These are phyloP conservation scores for Onychomys torridus DNA, from an alignment of 2,797 vertebrate species.

Conservation along the genomic window DNA sequence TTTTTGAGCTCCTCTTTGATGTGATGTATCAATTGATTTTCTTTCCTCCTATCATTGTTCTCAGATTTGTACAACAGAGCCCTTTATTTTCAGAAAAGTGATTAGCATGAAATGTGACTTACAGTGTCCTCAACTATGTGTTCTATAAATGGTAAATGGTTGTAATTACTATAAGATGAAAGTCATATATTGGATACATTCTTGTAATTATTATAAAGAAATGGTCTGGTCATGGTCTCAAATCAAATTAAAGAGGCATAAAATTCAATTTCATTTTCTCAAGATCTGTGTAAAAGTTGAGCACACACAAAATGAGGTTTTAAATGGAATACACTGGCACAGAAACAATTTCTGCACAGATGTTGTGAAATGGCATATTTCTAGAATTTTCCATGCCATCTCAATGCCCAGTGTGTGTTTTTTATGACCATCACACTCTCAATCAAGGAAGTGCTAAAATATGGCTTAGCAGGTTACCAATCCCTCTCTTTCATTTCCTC, in stretches of 20 bases:
- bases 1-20: conserved; percentile 83
- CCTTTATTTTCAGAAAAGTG: conserved; percentile 85
- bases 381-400: conserved; percentile 72
- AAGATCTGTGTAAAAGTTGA: conserved; percentile 74
- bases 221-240: conserved; percentile 82
- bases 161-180: conserved; percentile 88
- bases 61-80: conserved; percentile 80
- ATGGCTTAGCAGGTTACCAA: conserved; percentile 36
- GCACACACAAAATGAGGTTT: conserved; percentile 74
- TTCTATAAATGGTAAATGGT: conserved; percentile 85
- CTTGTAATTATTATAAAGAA: conserved; percentile 85
- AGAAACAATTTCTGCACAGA: conserved; percentile 65
- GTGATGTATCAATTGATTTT: conserved; percentile 76
- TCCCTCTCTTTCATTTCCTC: conserved; percentile 64
- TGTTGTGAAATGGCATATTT: conserved; percentile 66
- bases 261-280: conserved; percentile 81
- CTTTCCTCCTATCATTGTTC: conserved; percentile 68
- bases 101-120: conserved; percentile 86
- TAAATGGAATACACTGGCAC: conserved; percentile 69
- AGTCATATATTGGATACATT: conserved; percentile 86
- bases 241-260: conserved; percentile 85
- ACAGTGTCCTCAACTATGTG: conserved; percentile 82
- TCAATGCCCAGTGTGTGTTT: conserved; percentile 50
- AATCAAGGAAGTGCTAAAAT: conserved; percentile 70
- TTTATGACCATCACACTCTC: conserved; percentile 50